Percentiles rank a stretch among this genome's conserved stretches.
These are phyloP conservation scores for Amphiprion clarkii DNA, from an alignment of 2,797 vertebrate genomes.

Conservation along the genomic window DNA sequence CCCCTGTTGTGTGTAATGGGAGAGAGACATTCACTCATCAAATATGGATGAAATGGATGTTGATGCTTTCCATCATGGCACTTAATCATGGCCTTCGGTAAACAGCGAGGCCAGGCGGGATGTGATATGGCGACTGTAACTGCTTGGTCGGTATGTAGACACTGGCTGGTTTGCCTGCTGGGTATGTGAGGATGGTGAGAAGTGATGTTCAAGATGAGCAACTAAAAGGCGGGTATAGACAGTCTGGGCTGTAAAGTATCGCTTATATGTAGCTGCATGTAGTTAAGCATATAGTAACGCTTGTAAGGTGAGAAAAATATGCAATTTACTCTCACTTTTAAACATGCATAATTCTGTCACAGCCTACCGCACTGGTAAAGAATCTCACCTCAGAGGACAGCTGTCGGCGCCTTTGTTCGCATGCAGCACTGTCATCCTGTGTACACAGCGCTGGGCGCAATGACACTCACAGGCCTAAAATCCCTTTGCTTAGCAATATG, in stretches of 20 bases:
- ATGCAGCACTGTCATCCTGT: constrained; percentile 32
- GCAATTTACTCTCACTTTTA: no score
- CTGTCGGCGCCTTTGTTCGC: constrained; percentile 1
- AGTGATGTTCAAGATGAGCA: neutral
- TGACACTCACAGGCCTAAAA: constrained; percentile 42
- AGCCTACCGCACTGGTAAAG: constrained; percentile 8
- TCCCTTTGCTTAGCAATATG: constrained; percentile 69
- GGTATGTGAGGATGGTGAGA: neutral
- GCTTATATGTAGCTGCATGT: no score
- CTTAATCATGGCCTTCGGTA: constrained; percentile 75
- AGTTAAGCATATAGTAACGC: no score
- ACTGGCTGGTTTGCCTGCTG: constrained; percentile 8
- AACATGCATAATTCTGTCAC: neutral
- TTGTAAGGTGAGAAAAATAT: neutral
- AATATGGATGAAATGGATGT: constrained; percentile 81
- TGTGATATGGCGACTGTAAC: constrained; percentile 48
- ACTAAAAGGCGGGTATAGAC: neutral
- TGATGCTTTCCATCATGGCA: constrained; percentile 70
- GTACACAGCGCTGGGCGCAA: constrained; percentile 23
- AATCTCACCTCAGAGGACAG: constrained; percentile 41
- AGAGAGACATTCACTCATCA: constrained; percentile 76
- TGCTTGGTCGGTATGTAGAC: constrained; percentile 34
- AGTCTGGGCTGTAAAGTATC: no score
- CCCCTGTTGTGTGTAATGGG: constrained; percentile 73
- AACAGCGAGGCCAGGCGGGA: constrained; percentile 43